phyloP scores from a whole-genome alignment of 2,888 invertebrate genomes.

The Pseudoips prasinana region DNA sequence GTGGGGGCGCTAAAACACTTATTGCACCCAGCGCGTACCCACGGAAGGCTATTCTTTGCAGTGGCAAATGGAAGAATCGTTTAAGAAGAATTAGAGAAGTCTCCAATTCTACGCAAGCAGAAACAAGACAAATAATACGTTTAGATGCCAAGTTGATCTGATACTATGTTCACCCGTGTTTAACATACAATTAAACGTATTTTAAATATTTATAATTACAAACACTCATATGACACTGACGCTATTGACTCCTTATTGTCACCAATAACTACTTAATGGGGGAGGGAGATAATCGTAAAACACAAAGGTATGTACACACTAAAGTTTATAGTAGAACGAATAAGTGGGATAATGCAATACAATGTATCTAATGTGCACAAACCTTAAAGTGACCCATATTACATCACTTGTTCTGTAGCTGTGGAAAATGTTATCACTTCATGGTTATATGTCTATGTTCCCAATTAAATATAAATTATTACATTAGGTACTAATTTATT shows the following conservation, averaged over 20 bases:
- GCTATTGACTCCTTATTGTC: conserved; percentile 63
- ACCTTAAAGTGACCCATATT: conserved; percentile 39
- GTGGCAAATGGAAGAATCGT: too few relatives aligned
- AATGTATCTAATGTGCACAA: conserved; percentile 48
- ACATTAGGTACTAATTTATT: conserved; percentile 23
- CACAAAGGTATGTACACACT: conserved; percentile 48
- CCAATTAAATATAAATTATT: conserved; percentile 23
- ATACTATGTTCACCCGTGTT: conserved; percentile 40
- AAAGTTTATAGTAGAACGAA: conserved; percentile 30
- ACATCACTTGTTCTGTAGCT: conserved; percentile 23
- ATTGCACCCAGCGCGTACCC: too few relatives aligned
- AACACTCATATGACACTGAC: conserved; percentile 61
- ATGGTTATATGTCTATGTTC: too few relatives aligned
- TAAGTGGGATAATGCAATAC: conserved; percentile 26
- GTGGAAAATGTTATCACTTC: background rate
- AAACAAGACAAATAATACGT: conserved; percentile 32
- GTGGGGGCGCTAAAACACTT: too few relatives aligned
- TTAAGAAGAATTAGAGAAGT: too few relatives aligned
- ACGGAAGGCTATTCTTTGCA: too few relatives aligned
- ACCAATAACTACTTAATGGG: conserved; percentile 32
- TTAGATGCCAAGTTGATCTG: conserved; percentile 41
- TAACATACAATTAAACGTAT: conserved; percentile 35
- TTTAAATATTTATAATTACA: conserved; percentile 34
- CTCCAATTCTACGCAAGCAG: conserved; percentile 15
- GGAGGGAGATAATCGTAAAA: conserved; percentile 24